Percentiles rank a stretch among this genome's conserved stretches.
Conservation (phyloP, 2,113 vertebrate genomes). For the Trinectes maculatus region DNA sequence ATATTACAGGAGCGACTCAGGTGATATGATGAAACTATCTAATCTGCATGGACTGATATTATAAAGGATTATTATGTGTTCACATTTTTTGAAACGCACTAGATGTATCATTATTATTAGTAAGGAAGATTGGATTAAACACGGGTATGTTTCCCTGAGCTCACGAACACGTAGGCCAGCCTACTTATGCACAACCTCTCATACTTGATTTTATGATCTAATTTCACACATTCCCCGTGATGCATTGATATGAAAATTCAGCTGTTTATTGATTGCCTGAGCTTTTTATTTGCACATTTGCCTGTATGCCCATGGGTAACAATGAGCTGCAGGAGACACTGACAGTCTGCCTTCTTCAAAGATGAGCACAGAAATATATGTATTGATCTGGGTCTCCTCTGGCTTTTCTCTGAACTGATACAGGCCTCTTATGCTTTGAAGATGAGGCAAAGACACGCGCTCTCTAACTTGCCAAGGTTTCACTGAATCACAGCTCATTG, state of each 20-base stretch:
- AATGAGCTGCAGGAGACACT: constrained; percentile 32
- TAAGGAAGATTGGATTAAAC: neutral
- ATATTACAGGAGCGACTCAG: constrained; percentile 6
- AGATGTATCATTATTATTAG: constrained; percentile 7
- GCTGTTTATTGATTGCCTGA: constrained; percentile 48
- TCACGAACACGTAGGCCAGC: neutral
- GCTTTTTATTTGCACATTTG: constrained; percentile 36
- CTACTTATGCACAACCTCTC: neutral
- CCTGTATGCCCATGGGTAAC: constrained; percentile 21
- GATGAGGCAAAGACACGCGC: constrained; percentile 39
- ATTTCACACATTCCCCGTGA: constrained; percentile 24
- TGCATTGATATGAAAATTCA: constrained; percentile 45
- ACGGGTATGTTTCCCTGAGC: neutral
- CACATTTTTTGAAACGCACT: constrained; percentile 18
- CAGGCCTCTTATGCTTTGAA: constrained; percentile 53
- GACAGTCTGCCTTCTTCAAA: constrained; percentile 56
- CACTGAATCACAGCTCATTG: constrained; percentile 34
- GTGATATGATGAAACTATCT: constrained; percentile 49
- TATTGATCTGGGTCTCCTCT: constrained; percentile 61
- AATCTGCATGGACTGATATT: constrained; percentile 11
- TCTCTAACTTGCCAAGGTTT: constrained; percentile 43
- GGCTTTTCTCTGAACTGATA: constrained; percentile 54
- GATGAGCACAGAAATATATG: constrained; percentile 42
- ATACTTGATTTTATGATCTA: constrained; percentile 19
- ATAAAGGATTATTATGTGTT: constrained; percentile 23